Conservation (phyloP, 2,797 vertebrate genomes). For the Novumbra hubbsi region DNA sequence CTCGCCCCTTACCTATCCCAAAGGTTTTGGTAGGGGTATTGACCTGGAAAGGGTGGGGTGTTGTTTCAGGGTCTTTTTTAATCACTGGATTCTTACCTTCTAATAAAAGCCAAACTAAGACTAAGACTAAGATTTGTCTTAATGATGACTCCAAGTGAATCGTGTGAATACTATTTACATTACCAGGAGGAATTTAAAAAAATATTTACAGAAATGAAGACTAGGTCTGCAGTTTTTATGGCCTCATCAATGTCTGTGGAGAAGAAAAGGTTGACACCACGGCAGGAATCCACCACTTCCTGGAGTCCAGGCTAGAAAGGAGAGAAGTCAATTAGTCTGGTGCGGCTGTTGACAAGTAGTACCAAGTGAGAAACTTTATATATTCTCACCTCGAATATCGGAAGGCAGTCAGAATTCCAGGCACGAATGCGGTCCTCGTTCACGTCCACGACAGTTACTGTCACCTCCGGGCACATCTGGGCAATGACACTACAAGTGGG, state of each 20-base stretch:
- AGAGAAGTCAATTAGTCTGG: neutral
- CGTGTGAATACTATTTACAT: neutral
- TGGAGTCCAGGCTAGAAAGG: slow-evolving; percentile 80
- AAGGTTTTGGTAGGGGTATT: slow-evolving; percentile 89
- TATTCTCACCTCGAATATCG: slow-evolving; percentile 84
- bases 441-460: slow-evolving; percentile 84
- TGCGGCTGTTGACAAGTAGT: no score
- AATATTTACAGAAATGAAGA: slow-evolving; percentile 87
- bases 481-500: slow-evolving; percentile 88
- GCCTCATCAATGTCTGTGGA: slow-evolving; percentile 85
- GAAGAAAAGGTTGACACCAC: slow-evolving; percentile 86
- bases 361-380: neutral
- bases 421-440: slow-evolving; percentile 85
- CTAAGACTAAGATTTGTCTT: neutral
- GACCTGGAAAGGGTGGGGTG: slow-evolving; percentile 63
- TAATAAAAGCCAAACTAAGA: neutral
- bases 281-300: slow-evolving; percentile 85
- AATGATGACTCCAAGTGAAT: neutral
- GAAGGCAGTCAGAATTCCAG: slow-evolving; percentile 85
- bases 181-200: neutral
- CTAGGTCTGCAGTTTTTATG: slow-evolving; percentile 85
- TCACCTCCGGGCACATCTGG: slow-evolving; percentile 82
- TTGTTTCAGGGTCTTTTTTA: neutral
- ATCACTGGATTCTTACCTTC: neutral
- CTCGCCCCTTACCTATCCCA: slow-evolving; percentile 86